Conservation (phyloP, 2,113 vertebrate genomes). For the Etia nguti region DNA sequence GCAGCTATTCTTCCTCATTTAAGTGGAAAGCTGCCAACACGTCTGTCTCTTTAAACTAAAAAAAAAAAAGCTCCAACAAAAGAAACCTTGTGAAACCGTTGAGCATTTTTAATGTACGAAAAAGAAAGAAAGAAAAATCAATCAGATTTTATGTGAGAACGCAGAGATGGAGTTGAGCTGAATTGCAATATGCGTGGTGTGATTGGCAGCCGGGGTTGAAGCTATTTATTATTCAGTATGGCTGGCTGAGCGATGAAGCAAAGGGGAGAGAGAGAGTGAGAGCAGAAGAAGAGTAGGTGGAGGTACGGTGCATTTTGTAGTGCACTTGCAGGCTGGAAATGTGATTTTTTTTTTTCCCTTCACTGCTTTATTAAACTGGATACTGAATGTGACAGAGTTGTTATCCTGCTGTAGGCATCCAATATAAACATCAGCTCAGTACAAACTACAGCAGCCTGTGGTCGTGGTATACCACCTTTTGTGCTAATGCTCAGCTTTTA, state of each 20-base stretch:
- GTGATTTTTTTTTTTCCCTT: neutral
- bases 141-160: slow-evolving; percentile 9
- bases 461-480: neutral
- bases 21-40: neutral
- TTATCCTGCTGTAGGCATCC: neutral
- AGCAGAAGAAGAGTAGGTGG: slow-evolving; percentile 52
- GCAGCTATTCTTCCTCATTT: neutral
- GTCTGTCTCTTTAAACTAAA: neutral
- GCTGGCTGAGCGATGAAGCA: slow-evolving; percentile 31
- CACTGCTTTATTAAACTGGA: neutral
- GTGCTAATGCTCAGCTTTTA: neutral
- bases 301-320: slow-evolving; percentile 20
- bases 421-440: neutral
- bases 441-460: neutral
- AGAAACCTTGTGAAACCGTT: neutral
- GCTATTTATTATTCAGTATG: slow-evolving; percentile 67
- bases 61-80: neutral
- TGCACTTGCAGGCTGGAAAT: slow-evolving; percentile 22
- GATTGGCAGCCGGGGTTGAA: slow-evolving; percentile 58
- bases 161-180: slow-evolving; percentile 36
- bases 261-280: neutral
- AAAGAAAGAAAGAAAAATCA: neutral
- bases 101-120: neutral
- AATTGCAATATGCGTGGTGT: slow-evolving; percentile 46
- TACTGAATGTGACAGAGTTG: neutral